A percentile compares a stretch with the other conserved stretches of the same genome.
Conservation (phyloP, 2,888 invertebrate genomes). For the Phalera bucephala region DNA sequence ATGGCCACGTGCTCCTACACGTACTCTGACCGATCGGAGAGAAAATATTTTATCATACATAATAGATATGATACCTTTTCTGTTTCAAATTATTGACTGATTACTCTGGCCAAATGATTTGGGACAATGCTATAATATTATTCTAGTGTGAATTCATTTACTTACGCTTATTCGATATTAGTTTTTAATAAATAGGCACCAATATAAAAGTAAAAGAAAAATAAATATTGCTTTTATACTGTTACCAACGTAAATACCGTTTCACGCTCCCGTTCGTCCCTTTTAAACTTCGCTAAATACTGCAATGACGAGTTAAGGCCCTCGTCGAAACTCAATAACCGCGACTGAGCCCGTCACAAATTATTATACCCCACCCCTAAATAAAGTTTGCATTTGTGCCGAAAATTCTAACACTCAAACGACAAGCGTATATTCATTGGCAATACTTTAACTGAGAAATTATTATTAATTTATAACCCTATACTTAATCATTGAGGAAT, state of each 20-base stretch:
- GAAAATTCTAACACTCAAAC: background rate
- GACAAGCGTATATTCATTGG: background rate
- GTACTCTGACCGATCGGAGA: too few relatives aligned
- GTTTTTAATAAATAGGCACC: too few relatives aligned
- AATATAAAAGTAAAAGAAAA: constrained; percentile 10
- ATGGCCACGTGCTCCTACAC: too few relatives aligned
- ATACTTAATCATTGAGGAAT: too few relatives aligned
- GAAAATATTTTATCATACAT: too few relatives aligned
- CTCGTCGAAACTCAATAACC: constrained; percentile 35
- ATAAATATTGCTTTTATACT: constrained; percentile 11
- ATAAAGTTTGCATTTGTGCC: constrained; percentile 17
- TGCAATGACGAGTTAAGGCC: constrained; percentile 37
- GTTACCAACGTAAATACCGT: constrained; percentile 18
- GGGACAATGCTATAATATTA: too few relatives aligned
- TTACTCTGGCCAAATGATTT: too few relatives aligned
- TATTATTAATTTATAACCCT: too few relatives aligned
- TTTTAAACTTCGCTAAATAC: constrained; percentile 35
- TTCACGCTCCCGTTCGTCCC: constrained; percentile 19
- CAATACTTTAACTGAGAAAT: background rate
- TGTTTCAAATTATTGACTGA: too few relatives aligned
- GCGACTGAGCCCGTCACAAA: constrained; percentile 31
- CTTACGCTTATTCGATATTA: too few relatives aligned
- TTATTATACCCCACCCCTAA: constrained; percentile 28
- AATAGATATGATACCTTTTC: too few relatives aligned
- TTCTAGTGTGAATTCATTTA: too few relatives aligned